Percentiles rank a stretch among this genome's conserved stretches.
phyloP scores from a whole-genome alignment of 35 echinoderm and acorn worm genomes.

The Ophioderma brevispina region DNA sequence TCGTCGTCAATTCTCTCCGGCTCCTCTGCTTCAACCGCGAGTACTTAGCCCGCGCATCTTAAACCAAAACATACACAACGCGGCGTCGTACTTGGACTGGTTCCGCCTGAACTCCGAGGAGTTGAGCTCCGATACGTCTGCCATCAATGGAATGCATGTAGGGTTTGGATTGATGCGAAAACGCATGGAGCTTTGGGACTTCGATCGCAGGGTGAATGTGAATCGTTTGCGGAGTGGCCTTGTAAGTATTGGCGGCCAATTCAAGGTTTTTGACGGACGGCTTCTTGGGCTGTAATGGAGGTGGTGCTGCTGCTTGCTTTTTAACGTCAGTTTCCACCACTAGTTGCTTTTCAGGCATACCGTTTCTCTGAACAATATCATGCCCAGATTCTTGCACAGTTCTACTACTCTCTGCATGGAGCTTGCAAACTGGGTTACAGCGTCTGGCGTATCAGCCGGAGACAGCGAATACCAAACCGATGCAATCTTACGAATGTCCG shows the following conservation, averaged over 20 bases:
- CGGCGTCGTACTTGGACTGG: constrained; percentile 79
- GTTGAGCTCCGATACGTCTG: constrained; percentile 78
- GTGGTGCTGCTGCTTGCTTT: background rate
- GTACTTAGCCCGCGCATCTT: constrained; percentile 91
- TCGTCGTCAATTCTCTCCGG: background rate
- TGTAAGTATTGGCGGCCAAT: background rate
- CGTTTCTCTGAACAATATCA: background rate
- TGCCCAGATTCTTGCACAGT: background rate
- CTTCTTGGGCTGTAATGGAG: background rate
- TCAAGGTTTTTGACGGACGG: background rate
- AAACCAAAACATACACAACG: constrained; percentile 91
- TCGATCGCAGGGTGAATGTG: constrained; percentile 88
- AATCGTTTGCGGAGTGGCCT: constrained; percentile 67
- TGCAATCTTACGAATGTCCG: constrained; percentile 58
- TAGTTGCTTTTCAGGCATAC: background rate
- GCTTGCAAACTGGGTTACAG: background rate
- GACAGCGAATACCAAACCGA: constrained; percentile 48
- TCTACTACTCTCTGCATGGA: background rate
- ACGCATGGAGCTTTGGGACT: constrained; percentile 84
- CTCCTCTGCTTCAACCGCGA: constrained; percentile 27
- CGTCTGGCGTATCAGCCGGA: background rate
- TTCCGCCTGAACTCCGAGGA: constrained; percentile 70
- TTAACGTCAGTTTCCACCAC: background rate
- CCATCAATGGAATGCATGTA: constrained; percentile 81
- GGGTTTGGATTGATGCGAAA: constrained; percentile 68